Evolutionary conservation across 1,140 invertebrate species (phyloP).

Genomic region (Euwallacea fornicatus): DNA sequence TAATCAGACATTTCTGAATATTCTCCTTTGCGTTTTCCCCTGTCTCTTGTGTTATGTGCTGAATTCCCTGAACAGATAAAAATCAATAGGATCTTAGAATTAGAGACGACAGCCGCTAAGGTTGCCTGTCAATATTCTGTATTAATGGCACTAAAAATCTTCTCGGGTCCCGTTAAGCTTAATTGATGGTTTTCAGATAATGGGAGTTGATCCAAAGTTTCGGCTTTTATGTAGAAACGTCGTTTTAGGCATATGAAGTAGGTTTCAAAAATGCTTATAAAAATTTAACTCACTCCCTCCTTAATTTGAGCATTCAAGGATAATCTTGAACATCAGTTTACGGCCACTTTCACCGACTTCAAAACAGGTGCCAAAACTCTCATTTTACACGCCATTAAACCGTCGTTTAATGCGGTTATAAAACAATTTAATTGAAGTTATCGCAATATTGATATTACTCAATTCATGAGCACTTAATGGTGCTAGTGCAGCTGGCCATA

Average conservation of each 20-base stretch:
- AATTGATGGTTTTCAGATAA: constrained; percentile 6
- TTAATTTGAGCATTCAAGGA: too few relatives aligned
- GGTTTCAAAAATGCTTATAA: too few relatives aligned
- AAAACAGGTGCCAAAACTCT: neutral
- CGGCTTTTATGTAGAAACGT: too few relatives aligned
- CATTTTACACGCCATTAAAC: neutral
- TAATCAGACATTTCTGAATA: too few relatives aligned
- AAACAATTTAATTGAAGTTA: constrained; percentile 21
- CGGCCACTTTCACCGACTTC: too few relatives aligned
- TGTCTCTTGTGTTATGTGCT: neutral
- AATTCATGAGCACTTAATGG: constrained; percentile 57
- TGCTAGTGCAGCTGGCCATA: constrained; percentile 44
- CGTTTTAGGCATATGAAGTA: too few relatives aligned
- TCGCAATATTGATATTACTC: constrained; percentile 20
- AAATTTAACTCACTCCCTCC: too few relatives aligned
- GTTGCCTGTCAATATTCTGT: constrained; percentile 5
- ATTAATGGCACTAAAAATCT: constrained; percentile 8
- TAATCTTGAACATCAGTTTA: too few relatives aligned
- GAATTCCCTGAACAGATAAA: neutral
- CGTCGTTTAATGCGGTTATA: constrained; percentile 9
- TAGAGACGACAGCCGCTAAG: constrained; percentile 6
- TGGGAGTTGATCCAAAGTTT: neutral
- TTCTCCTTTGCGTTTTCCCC: too few relatives aligned
- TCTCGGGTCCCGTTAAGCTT: neutral
- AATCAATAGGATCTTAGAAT: constrained; percentile 8